Base-by-base conservation (phyloP, 2,113 vertebrate species). In the Rhinopomastus cyanomelas region DNA sequence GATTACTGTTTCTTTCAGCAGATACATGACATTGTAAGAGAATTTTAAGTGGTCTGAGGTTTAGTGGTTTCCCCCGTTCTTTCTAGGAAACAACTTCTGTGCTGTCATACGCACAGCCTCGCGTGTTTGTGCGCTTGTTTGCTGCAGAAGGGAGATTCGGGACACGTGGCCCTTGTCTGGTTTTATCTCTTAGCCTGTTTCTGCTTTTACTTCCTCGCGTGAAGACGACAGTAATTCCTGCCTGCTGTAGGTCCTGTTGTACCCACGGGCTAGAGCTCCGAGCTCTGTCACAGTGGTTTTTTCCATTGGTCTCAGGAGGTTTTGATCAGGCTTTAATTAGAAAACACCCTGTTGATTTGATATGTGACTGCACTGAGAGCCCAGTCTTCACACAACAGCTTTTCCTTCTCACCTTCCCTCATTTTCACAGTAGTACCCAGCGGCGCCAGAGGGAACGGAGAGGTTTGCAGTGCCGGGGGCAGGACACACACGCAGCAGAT, bases 401-500 rank as follows among this genome's bases (percentile, higher is more conserved):
- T 12, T 19, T 72, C 53, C 16, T 72, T 66, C 67, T 65, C 29
- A 27, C 11, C 27, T 67, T 23, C 26, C 59, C 26, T 67, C 11
- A 22, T 67, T 75, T 88, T 23, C 37, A 18, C 51, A 64, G 8
- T 23, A 30, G 16, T 8, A 5, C 8, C 60, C 9, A 13, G 22
- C 62, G 18, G 8, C 16, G 27, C 9, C 37, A 25, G 27, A 49
- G 37, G 12, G 53, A 16, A 27, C 0, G 1, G 22, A 77, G 52
- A 49, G 14, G 2, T 39, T 64, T 66, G 27, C 32, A 30, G 72
- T 11, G 36, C 5, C 59, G 34, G 6, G 36, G 30, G 30, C 11
- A 18, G 17, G 39, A 17, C 9, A 10, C 26, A 4, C 8, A 20
- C 1, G 2, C 0, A 44, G 68, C 3, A 74, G 52, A 7, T 4